These are phyloP conservation scores for Hyperoplus immaculatus DNA, from an alignment of 2,797 vertebrate genomes.

Conservation along the genomic window DNA sequence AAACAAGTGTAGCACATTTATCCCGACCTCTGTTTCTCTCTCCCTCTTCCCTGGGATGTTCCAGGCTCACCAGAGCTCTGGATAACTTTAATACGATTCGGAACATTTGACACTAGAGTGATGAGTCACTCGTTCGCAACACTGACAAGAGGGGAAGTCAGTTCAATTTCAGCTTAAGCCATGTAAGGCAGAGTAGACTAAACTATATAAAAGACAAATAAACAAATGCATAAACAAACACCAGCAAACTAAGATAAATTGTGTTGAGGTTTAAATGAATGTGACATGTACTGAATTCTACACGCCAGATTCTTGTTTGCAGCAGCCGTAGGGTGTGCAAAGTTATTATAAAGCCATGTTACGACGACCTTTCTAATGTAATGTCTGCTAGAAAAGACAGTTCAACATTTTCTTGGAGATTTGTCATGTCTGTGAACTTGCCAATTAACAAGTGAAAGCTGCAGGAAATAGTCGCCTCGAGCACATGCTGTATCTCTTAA, in stretches of 20 bases:
- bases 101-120: conserved; percentile 34
- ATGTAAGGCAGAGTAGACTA: conserved; percentile 34
- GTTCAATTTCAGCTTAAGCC: conserved; percentile 3
- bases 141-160: conserved; percentile 16
- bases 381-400: too few relatives aligned
- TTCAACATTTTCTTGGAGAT: neutral
- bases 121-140: conserved; percentile 44
- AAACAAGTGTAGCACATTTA: conserved; percentile 41
- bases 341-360: neutral
- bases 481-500: neutral
- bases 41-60: conserved; percentile 14
- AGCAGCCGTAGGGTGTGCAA: neutral
- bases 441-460: neutral
- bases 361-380: too few relatives aligned
- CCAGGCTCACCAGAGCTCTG: conserved; percentile 21
- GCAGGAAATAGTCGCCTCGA: neutral
- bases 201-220: conserved; percentile 16
- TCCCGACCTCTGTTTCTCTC: neutral
- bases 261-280: neutral
- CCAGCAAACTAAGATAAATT: conserved; percentile 4
- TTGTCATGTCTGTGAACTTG: neutral
- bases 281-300: neutral
- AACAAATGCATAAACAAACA: conserved; percentile 20
- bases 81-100: conserved; percentile 36
- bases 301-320: neutral